Evolutionary conservation across 2,888 invertebrate genomes (phyloP), one percentile per base, ranked within the genome.

Genomic region (Molanna angustata): DNA sequence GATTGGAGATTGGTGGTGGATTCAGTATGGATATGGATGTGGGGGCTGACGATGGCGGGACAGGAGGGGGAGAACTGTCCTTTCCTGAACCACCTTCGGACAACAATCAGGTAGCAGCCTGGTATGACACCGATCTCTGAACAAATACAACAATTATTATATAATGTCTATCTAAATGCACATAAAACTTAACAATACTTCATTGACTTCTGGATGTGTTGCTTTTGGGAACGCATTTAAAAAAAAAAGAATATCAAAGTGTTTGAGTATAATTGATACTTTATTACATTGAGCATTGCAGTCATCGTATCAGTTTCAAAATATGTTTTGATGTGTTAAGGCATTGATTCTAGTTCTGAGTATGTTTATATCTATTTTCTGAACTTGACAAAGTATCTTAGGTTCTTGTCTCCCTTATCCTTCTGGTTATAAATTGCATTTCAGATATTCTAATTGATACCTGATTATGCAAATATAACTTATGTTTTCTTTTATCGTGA

Each of bases 111-210:
- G 89, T 93, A 63, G 93, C 94, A 61, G 94, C 94, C 65, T 96
- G 96, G 96, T 96, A 95, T 75, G 96, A 96, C 76, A 96, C 95
- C 62, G 95, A 96, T 75, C 86, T 96, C 68, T 96, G 85, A 73
- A 41, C 43, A 20, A 17, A 47, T 39, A 27, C 11, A 7, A 7
- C 11, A 7, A 7, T 27, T 27, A 7, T 27, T 27, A 27, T 7
- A 27, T 27, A 7, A 27, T 27, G 27, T 11, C 27, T 27, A 27
- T 7, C 6, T 27, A 27, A 27, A 27, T 27, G 11, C 6, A 27
- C 27, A 27, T 27, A 7, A 27, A 6, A 27, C 6, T 11, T 7
- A 27, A 27, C 27, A 7, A 6, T 27, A 27, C 27, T 27, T 6
- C 11, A 27, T 7, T 27, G 27, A n/a, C n/a, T 27, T 27, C 6